Base-by-base conservation (phyloP, 2,797 vertebrate species). In the Okamejei kenojei region DNA sequence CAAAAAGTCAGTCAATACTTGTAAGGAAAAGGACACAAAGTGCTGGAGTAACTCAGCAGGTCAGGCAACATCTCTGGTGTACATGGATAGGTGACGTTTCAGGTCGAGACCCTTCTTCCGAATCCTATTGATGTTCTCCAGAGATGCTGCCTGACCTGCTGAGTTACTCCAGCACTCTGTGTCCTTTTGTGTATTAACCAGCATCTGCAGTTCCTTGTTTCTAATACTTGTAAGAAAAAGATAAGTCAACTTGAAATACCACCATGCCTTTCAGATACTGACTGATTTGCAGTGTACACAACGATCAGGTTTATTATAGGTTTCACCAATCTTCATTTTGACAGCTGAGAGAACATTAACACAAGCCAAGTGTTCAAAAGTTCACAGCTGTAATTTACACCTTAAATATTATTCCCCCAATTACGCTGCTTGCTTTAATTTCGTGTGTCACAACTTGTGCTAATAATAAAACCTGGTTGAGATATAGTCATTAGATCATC, bases 281-380 rank as follows among this genome's bases (percentile, higher is more conserved):
- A 88, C 84, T 88, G 84, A 68, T 32, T 19, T 35, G 84, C 61
- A 65, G 84, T 8, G 84, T 35, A 65, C 35, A 61, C n/a, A 88
- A 21, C 84, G 35, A 9, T 32, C 84, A 17, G 84, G 65, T 88
- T 88, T 21, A 68, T 88, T 88, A 65, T 88, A 88, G 68, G 84
- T 68, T 88, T 88, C 84, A 88, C n/a, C 15, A 68, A 35, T 68
- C 61, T 88, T 88, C 61, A 88, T 88, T 68, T 88, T 68, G 84
- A 88, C 84, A 88, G 84, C 84, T 88, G 84, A 88, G 17, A 63
- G 84, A 65, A 63, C 84, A 88, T 63, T 68, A 88, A 65, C 68
- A 45, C 61, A 88, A 88, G 84, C 84, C 84, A 88, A 88, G 84
- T 88, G 63, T 88, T 88, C 84, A 88, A 88, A 88, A 88, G 84